Base-by-base conservation (phyloP, 2,888 invertebrate species). In the Yponomeuta cagnagella region DNA sequence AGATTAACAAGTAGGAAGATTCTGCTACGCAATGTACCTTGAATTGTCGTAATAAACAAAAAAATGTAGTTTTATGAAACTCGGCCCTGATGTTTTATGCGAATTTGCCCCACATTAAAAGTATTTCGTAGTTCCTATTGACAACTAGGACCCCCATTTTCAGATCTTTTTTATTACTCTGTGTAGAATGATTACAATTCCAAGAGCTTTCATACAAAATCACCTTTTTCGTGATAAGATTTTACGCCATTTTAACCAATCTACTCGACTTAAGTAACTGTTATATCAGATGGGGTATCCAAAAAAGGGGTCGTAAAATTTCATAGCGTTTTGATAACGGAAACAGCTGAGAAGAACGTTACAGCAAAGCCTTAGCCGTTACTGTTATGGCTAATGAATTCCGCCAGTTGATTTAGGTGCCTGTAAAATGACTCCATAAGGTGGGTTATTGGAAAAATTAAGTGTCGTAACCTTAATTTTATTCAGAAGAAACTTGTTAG, bases 301-400 rank as follows among this genome's bases (percentile, higher is more conserved):
- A 65, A 30, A 65, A n/a, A 65, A 65, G 65, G 2, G 10, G 10
- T 65, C 65, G 33, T 63, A 58, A 58, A 70, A 58, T 58, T 58
- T 70, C 15, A 63, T 70, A 33, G 70, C 58, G 52, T 70, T 70
- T 63, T 63, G 63, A 70, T 58, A 37, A 63, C 48, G 9, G 48
- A 68, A 48, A 10, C 48, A 48, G 68, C 68, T 68, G 68, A 3
- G 15, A 15, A 37, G 43, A n/a, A 43, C 33, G 48, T 48, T 68
- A 68, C 12, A 37, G 23, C n/a, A 48, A 68, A 23, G 48, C 48
- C 52, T 58, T 4, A 58, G 52, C 12, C 15, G 52, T 58, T 58
- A 58, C 5, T 58, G 52, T 58, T 58, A 58, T 58, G 52, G 52
- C 15, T 58, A 58, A 58, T 58, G 52, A 58, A 58, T 15, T 58